Base-by-base conservation (phyloP, 2,113 vertebrate genomes). In the Numida meleagris region DNA sequence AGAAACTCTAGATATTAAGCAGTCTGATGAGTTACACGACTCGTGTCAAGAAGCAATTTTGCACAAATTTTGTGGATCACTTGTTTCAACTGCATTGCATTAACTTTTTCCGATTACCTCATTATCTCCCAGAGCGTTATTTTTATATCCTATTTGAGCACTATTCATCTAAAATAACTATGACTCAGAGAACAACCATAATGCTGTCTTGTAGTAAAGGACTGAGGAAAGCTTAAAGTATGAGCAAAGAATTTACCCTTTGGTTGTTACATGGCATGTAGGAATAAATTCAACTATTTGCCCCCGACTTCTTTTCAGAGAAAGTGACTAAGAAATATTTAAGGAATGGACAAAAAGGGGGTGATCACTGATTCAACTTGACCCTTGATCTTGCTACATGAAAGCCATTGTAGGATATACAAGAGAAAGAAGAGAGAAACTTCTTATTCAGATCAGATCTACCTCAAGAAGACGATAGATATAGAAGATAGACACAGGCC, bases 231-330 rank as follows among this genome's bases (percentile, higher is more conserved):
- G 65, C 57, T 90, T 83, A 88, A 94, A 94, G 86, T 31, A 88
- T 18, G 46, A 89, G 79, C 31, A 72, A 81, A 93, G 51, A 62
- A 75, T 91, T 93, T 86, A 86, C 72, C 61, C 51, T 77, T 82
- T 51, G 51, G 46, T 70, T 82, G 55, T 63, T 80, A 72, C 61
- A 57, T 27, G 34, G 51, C 63, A 65, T 62, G 63, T 15, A 89
- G 58, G 67, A 88, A 89, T 94, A 94, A 93, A 91, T 86, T 93
- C 75, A 85, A 55, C 68, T 88, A 63, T 76, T 95, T 96, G 46
- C 40, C 79, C 91, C 76, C 79, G 68, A 86, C 72, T 91, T 95
- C 23, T 59, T 88, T 87, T 85, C 71, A 77, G 78, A 85, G 33
- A 33, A 87, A 93, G 38, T 48, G 82, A 88, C 84, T 91, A 80